Evolutionary conservation across 2,113 vertebrate genomes (phyloP).

Genomic region (Capreolus pygargus): DNA sequence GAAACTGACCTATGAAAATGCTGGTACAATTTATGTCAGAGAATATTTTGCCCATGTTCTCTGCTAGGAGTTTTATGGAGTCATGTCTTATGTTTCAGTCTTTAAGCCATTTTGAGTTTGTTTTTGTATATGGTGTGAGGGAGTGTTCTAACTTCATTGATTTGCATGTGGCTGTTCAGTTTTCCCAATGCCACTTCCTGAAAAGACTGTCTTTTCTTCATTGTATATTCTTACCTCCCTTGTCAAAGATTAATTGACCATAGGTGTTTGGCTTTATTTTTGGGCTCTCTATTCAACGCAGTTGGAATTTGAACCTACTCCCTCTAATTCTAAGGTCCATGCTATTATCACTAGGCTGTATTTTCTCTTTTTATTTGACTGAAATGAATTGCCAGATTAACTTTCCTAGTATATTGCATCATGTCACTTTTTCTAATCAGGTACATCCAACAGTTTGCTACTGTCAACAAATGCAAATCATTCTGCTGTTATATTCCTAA

Average conservation of each 20-base stretch:
- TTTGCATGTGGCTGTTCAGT: too few relatives aligned
- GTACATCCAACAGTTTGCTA: not conserved
- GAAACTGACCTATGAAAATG: not conserved
- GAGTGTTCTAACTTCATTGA: too few relatives aligned
- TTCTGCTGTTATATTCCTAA: not conserved
- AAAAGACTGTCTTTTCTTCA: too few relatives aligned
- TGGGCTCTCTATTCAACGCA: not conserved
- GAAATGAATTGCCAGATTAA: not conserved
- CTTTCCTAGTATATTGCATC: not conserved
- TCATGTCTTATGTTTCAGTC: too few relatives aligned
- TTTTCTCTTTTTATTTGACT: not conserved
- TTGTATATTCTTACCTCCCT: too few relatives aligned
- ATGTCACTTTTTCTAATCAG: not conserved
- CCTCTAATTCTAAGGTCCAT: not conserved
- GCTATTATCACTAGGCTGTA: not conserved
- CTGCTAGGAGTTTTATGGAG: too few relatives aligned
- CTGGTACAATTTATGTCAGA: not conserved
- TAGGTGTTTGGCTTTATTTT: not conserved
- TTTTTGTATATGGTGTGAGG: too few relatives aligned
- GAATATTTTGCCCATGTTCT: too few relatives aligned
- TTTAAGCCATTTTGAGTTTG: too few relatives aligned
- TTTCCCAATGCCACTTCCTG: too few relatives aligned
- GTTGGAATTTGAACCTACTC: not conserved
- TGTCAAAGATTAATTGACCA: not conserved
- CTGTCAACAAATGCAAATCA: not conserved